A percentile compares a stretch with the other conserved stretches of the same genome.
These are phyloP conservation scores for Pandemis heparana DNA, from an alignment of 2,888 invertebrate species.

Conservation along the genomic window DNA sequence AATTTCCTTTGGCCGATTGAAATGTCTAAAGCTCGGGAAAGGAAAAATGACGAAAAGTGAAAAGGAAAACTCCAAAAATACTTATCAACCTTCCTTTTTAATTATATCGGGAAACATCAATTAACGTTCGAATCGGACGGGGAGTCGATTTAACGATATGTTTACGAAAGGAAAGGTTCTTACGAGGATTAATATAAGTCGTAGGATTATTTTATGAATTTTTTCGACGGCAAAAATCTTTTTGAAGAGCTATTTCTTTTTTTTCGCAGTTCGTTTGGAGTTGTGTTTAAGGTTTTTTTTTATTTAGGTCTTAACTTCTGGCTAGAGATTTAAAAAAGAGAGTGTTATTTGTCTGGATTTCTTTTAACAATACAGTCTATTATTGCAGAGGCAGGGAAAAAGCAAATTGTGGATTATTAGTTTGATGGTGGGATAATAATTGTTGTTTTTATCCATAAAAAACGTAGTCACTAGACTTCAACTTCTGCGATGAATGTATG, in stretches of 20 bases:
- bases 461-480: too few relatives aligned
- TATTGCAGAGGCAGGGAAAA: too few relatives aligned
- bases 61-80: conserved; percentile 28
- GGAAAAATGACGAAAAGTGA: conserved; percentile 24
- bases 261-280: background rate
- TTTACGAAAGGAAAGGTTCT: conserved; percentile 18
- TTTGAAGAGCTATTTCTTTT: background rate
- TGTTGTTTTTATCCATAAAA: too few relatives aligned
- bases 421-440: too few relatives aligned
- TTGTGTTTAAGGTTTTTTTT: too few relatives aligned
- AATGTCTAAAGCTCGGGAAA: conserved; percentile 29
- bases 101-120: conserved; percentile 32
- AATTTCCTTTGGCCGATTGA: conserved; percentile 57
- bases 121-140: conserved; percentile 13
- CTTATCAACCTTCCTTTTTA: conserved; percentile 17
- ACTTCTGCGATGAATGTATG: too few relatives aligned
- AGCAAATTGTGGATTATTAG: too few relatives aligned
- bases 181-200: conserved; percentile 1
- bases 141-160: conserved; percentile 15
- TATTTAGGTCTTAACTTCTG: too few relatives aligned
- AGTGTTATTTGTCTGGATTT: background rate
- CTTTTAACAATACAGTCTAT: background rate
- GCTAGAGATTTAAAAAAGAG: background rate
- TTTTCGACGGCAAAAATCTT: background rate
- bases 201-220: background rate